phyloP scores from a whole-genome alignment of 2,888 invertebrate species.

The Copidosoma aretas region DNA sequence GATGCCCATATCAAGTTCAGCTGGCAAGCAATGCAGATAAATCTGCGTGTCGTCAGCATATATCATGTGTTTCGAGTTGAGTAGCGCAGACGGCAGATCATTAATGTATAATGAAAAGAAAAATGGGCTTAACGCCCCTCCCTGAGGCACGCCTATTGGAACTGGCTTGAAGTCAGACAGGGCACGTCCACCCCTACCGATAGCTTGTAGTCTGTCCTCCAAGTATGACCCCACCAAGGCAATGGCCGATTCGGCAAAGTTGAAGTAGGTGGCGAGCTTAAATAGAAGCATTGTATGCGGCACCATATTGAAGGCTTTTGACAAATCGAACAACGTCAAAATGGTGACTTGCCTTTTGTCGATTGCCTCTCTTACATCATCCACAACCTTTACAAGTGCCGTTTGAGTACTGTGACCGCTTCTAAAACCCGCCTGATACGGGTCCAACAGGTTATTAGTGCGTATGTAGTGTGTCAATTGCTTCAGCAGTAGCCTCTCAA shows the following conservation, averaged over 20 bases:
- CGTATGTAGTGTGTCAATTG: neutral
- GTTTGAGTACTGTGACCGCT: neutral
- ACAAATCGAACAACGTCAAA: neutral
- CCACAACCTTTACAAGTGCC: neutral
- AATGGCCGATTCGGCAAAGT: neutral
- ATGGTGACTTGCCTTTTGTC: neutral
- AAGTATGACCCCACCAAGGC: neutral
- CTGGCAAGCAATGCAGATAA: neutral
- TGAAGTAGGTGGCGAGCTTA: neutral
- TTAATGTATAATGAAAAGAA: neutral
- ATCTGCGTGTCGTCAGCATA: neutral
- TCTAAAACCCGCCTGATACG: neutral
- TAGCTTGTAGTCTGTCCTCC: neutral
- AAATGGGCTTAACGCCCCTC: neutral
- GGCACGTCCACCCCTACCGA: neutral
- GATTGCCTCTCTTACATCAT: neutral
- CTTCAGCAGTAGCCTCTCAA: neutral
- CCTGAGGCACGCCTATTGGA: neutral
- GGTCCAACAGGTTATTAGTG: neutral
- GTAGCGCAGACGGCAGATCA: neutral
- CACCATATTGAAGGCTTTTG: slow-evolving; percentile 4
- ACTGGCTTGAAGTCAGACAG: neutral
- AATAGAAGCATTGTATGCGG: neutral
- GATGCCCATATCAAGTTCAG: neutral
- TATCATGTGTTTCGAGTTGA: neutral